Evolutionary conservation across 2,113 vertebrate species (phyloP).

Genomic region (Thunnus thynnus): DNA sequence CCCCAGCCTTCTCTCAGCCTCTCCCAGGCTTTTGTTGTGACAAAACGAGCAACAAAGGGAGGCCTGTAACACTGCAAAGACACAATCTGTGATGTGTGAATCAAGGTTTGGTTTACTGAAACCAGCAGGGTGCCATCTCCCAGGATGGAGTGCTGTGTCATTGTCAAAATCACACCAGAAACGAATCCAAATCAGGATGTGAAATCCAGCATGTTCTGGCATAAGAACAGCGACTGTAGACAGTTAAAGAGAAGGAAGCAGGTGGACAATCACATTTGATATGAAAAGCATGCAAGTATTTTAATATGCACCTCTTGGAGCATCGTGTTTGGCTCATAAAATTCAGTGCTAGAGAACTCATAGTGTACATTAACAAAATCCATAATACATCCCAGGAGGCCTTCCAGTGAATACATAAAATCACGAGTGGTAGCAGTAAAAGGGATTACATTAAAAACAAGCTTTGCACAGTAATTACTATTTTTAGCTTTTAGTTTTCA

Average conservation of each 20-base stretch:
- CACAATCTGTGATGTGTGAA: constrained; percentile 53
- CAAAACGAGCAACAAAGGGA: constrained; percentile 14
- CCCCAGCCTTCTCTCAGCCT: constrained; percentile 11
- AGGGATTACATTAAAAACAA: constrained; percentile 45
- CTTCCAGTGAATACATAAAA: constrained; percentile 55
- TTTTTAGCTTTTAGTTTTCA: constrained; percentile 56
- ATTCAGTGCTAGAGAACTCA: constrained; percentile 48
- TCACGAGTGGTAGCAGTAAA: constrained; percentile 29
- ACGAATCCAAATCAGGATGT: constrained; percentile 6
- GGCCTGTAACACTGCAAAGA: constrained; percentile 4
- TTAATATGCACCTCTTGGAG: constrained; percentile 55
- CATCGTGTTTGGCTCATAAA: constrained; percentile 58
- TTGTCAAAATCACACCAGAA: constrained; percentile 19
- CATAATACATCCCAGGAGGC: constrained; percentile 40
- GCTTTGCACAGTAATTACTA: constrained; percentile 65
- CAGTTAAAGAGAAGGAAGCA: constrained; percentile 30
- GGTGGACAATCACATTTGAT: constrained; percentile 44
- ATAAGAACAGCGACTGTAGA: background rate
- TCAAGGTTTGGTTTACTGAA: constrained; percentile 38
- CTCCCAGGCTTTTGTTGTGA: constrained; percentile 44
- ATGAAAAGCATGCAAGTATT: constrained; percentile 52
- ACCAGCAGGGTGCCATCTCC: constrained; percentile 40
- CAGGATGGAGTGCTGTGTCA: constrained; percentile 14
- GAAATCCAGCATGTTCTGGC: background rate
- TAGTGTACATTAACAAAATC: constrained; percentile 56